Conservation (phyloP, 2,888 invertebrate species). For the Parascotia fuliginaria region DNA sequence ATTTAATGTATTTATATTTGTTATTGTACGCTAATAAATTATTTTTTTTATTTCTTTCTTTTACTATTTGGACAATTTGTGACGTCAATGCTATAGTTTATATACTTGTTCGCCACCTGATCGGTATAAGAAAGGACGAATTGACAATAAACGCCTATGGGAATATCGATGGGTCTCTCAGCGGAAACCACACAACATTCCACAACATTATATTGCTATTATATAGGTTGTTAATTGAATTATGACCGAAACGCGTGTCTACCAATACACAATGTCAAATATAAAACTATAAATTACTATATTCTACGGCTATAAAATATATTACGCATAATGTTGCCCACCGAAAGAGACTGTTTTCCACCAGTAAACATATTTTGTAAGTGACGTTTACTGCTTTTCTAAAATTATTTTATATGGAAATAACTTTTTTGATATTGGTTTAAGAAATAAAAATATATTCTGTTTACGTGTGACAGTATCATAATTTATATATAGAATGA, state of each 20-base stretch:
- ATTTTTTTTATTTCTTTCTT: too few relatives aligned
- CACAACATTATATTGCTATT: neutral
- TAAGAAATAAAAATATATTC: slow-evolving; percentile 30
- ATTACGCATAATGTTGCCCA: slow-evolving; percentile 16
- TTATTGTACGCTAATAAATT: too few relatives aligned
- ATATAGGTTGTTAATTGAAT: slow-evolving; percentile 13
- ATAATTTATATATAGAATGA: neutral
- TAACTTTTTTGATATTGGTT: slow-evolving; percentile 23
- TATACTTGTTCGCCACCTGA: too few relatives aligned
- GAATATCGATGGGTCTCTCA: neutral
- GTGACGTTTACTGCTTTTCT: slow-evolving; percentile 30
- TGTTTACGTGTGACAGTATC: slow-evolving; percentile 4
- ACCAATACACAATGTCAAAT: slow-evolving; percentile 4
- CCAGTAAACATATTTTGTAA: slow-evolving; percentile 22
- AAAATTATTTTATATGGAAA: slow-evolving; percentile 25
- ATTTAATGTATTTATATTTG: too few relatives aligned
- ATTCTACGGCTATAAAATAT: slow-evolving; percentile 1
- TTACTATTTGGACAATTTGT: too few relatives aligned
- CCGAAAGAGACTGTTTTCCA: slow-evolving; percentile 9
- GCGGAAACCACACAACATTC: slow-evolving; percentile 12
- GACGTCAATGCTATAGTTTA: too few relatives aligned
- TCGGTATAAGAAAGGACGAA: too few relatives aligned
- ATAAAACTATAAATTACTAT: slow-evolving; percentile 8
- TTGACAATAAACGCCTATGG: slow-evolving; percentile 5
- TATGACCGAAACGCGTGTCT: slow-evolving; percentile 1